A percentile compares a stretch with the other conserved stretches of the same genome.
Conservation (phyloP, 2,113 vertebrate species). For the Pachypanchax playfairii region DNA sequence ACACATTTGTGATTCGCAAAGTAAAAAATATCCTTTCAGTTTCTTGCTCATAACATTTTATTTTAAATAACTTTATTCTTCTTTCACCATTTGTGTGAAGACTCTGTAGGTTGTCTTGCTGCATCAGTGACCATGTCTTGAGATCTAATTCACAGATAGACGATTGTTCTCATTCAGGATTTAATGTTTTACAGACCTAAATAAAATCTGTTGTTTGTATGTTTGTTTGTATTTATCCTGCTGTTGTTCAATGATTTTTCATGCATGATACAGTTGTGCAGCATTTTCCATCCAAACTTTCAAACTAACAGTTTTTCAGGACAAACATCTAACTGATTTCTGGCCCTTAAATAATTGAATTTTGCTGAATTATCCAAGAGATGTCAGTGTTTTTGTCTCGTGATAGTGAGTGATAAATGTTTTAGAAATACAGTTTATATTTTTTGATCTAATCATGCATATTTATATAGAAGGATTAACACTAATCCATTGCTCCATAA, state of each 20-base stretch:
- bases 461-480: slow-evolving; percentile 23
- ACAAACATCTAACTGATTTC: slow-evolving; percentile 1
- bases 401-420: slow-evolving; percentile 23
- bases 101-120: no score
- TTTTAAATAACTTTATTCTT: no score
- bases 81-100: no score
- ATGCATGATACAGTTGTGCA: no score
- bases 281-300: background rate
- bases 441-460: background rate
- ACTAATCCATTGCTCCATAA: slow-evolving; percentile 25
- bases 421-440: slow-evolving; percentile 5
- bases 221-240: no score
- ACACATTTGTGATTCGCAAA: no score
- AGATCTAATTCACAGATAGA: background rate
- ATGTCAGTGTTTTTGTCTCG: background rate
- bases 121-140: background rate
- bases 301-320: background rate
- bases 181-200: background rate
- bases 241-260: no score
- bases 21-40: no score
- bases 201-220: no score
- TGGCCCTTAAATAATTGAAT: background rate
- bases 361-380: slow-evolving; percentile 27
- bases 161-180: background rate
- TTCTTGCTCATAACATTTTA: no score